phyloP scores from a whole-genome alignment of 2,797 vertebrate species.

The Xiphorhynchus erythropygius region DNA sequence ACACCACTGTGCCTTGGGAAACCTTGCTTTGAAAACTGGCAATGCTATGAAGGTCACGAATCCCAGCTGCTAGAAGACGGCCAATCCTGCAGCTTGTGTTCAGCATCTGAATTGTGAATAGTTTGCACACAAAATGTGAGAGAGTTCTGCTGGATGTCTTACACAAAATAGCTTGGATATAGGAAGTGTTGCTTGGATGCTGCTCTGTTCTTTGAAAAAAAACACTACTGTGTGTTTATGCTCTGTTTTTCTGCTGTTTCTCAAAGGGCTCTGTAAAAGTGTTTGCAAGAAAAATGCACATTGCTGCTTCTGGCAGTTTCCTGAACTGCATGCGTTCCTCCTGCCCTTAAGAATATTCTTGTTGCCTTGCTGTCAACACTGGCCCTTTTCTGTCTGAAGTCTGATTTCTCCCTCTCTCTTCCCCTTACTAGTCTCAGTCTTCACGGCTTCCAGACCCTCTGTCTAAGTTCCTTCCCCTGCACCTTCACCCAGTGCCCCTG shows the following conservation, averaged over 20 bases:
- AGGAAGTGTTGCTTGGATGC: neutral
- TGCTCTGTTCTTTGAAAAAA: neutral
- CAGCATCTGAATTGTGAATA: neutral
- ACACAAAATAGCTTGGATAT: neutral
- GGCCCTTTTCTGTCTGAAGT: neutral
- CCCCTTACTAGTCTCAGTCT: neutral
- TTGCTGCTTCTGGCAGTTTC: neutral
- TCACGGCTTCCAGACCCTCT: accelerated
- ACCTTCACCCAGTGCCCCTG: neutral
- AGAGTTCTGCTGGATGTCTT: neutral
- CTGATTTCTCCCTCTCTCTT: neutral
- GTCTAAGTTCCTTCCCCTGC: neutral
- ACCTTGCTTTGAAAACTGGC: neutral
- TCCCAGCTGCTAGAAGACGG: neutral
- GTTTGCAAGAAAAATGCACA: neutral
- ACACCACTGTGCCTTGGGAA: neutral
- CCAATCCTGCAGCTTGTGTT: neutral
- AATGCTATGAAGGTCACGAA: neutral
- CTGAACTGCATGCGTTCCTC: accelerated
- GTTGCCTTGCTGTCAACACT: accelerated
- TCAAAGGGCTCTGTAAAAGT: neutral
- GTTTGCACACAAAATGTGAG: neutral
- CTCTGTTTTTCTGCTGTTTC: neutral
- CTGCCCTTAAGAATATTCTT: neutral
- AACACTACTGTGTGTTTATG: neutral